Evolutionary conservation across 2,888 invertebrate species (phyloP).

Genomic region (Sclerodermus sp.): DNA sequence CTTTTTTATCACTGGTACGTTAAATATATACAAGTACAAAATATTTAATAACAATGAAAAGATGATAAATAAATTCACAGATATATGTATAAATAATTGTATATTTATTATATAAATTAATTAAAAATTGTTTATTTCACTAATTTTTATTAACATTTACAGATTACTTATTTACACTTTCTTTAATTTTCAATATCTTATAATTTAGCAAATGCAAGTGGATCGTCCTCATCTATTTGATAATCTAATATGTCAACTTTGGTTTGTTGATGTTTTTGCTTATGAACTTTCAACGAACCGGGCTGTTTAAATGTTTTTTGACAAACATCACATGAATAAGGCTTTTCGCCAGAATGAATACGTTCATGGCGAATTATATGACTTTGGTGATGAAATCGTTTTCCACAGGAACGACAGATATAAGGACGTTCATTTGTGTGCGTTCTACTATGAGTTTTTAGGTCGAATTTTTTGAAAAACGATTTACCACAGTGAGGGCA

Average conservation of each 20-base stretch:
- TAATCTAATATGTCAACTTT: conserved; percentile 39
- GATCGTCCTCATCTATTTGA: conserved; percentile 40
- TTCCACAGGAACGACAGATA: conserved; percentile 51
- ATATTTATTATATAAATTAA: conserved; percentile 6
- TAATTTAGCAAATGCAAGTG: conserved; percentile 14
- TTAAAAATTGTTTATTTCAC: background rate
- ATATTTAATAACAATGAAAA: no score
- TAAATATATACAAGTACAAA: no score
- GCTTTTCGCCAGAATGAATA: conserved; percentile 47
- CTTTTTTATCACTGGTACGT: no score
- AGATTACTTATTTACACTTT: background rate
- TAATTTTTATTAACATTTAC: background rate
- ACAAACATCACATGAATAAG: conserved; percentile 44
- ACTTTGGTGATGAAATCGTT: conserved; percentile 52
- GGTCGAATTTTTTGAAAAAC: conserved; percentile 55
- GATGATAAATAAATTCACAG: no score
- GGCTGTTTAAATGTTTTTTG: conserved; percentile 44
- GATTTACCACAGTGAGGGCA: conserved; percentile 51
- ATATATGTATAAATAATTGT: no score
- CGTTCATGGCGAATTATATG: conserved; percentile 54
- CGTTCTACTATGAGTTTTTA: conserved; percentile 52
- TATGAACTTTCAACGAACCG: conserved; percentile 41
- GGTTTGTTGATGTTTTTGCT: conserved; percentile 34
- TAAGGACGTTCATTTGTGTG: conserved; percentile 55
- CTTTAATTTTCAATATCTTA: no score